phyloP scores from a whole-genome alignment of 2,113 vertebrate species.

The Varanus komodoensis region DNA sequence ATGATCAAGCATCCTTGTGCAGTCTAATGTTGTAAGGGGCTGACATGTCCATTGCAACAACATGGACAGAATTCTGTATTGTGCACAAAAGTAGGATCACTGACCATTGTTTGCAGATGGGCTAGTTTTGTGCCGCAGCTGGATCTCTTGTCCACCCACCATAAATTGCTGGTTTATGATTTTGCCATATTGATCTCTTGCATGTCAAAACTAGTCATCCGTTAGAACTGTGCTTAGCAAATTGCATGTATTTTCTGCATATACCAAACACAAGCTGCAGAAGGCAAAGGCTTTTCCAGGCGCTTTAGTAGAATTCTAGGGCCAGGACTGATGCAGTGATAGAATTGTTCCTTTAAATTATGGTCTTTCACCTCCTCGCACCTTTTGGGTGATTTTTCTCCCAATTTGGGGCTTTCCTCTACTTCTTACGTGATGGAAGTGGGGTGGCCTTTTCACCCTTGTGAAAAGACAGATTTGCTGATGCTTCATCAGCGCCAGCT shows the following conservation, averaged over 20 bases:
- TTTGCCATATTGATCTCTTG: rapidly evolving
- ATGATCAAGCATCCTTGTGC: no score
- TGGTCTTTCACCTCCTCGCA: neutral
- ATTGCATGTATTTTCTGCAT: slow-evolving; percentile 1
- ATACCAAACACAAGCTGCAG: neutral
- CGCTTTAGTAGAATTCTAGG: neutral
- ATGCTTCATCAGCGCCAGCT: no score
- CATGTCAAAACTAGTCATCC: neutral
- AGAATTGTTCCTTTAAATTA: neutral
- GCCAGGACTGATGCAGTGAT: no score
- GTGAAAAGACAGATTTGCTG: neutral
- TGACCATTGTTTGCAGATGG: neutral
- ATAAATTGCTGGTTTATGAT: neutral
- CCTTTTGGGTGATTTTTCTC: neutral
- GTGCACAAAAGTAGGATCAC: neutral
- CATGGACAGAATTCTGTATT: neutral
- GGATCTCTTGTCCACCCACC: neutral
- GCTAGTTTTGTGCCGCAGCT: neutral
- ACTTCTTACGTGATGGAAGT: no score
- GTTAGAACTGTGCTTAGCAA: neutral
- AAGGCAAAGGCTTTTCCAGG: neutral
- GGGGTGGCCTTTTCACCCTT: no score
- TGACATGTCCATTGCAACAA: neutral
- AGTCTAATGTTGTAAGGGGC: no score
- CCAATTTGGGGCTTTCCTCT: neutral